phyloP scores from a whole-genome alignment of 2,888 invertebrate species.

The Dimorphilus gyrociliatus region DNA sequence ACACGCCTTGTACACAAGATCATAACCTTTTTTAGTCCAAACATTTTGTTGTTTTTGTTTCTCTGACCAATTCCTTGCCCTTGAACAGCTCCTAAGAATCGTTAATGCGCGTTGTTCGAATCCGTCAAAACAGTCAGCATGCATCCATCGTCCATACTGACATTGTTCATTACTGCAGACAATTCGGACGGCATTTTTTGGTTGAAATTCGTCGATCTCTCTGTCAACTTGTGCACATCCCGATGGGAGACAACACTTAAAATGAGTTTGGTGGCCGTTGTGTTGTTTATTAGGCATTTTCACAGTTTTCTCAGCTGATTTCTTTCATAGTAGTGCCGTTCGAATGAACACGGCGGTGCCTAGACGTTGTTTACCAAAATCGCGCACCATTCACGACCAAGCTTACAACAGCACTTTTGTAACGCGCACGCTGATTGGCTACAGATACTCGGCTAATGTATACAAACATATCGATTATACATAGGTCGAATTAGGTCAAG shows the following conservation, averaged over 20 bases:
- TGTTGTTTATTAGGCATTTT: constrained; percentile 23
- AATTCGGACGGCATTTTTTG: constrained; percentile 54
- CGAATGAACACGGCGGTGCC: too few species aligned
- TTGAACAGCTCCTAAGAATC: constrained; percentile 71
- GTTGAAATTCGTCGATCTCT: constrained; percentile 19
- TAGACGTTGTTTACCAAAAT: too few species aligned
- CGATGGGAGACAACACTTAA: constrained; percentile 11
- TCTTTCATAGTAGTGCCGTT: too few species aligned
- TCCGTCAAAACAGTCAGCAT: constrained; percentile 63
- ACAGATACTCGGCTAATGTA: too few species aligned
- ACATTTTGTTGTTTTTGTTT: constrained; percentile 80
- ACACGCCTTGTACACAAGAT: constrained; percentile 83
- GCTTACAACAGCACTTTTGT: too few species aligned
- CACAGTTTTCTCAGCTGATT: background rate
- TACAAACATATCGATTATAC: too few species aligned
- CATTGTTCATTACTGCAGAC: constrained; percentile 88
- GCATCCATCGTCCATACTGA: constrained; percentile 75
- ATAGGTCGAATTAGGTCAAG: too few species aligned
- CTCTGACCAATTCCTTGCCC: constrained; percentile 86
- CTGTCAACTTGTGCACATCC: constrained; percentile 15
- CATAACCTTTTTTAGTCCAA: constrained; percentile 95
- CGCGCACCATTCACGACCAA: too few species aligned
- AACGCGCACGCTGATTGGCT: too few species aligned
- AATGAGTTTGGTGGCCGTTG: constrained; percentile 13
- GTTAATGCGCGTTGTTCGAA: constrained; percentile 80